These are phyloP conservation scores for Arnoldichthys spilopterus DNA, from an alignment of 2,797 vertebrate genomes.

Conservation along the genomic window DNA sequence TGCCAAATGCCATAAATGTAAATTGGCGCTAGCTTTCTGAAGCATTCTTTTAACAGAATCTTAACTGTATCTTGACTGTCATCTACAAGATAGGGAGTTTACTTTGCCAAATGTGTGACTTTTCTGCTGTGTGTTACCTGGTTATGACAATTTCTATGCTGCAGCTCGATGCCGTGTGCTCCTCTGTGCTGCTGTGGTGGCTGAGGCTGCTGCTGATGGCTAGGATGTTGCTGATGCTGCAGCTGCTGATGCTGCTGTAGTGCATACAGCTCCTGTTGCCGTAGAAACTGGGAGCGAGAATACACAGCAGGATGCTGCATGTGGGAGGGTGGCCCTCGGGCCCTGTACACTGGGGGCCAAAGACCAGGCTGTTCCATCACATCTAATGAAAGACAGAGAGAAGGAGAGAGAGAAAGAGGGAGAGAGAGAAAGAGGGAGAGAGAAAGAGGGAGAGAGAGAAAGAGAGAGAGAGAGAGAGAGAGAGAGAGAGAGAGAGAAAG, in stretches of 20 bases:
- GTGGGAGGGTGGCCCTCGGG: conserved; percentile 89
- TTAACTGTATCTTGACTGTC: not conserved
- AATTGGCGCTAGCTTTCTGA: not conserved
- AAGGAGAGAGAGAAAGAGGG: conserved; percentile 46
- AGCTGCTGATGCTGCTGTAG: conserved; percentile 90
- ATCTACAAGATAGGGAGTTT: not conserved
- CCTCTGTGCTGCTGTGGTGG: conserved; percentile 74
- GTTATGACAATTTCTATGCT: conserved; percentile 71
- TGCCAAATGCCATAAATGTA: too few species aligned
- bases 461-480: not conserved
- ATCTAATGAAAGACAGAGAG: conserved; percentile 80
- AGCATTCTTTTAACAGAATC: not conserved
- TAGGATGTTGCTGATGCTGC: conserved; percentile 79
- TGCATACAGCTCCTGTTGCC: conserved; percentile 94
- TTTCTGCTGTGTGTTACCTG: conserved; percentile 72
- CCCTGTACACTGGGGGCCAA: conserved; percentile 95
- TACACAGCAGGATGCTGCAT: conserved; percentile 95
- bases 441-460: not conserved
- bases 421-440: conserved; percentile 22
- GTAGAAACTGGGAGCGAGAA: conserved; percentile 92
- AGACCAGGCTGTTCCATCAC: conserved; percentile 96
- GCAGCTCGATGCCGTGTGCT: conserved; percentile 71
- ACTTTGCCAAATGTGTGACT: not conserved
- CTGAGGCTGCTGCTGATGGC: conserved; percentile 78
- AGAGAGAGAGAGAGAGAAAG: not conserved